phyloP scores from a whole-genome alignment of 2,797 vertebrate species.

The Typhlichthys eigenmanni region DNA sequence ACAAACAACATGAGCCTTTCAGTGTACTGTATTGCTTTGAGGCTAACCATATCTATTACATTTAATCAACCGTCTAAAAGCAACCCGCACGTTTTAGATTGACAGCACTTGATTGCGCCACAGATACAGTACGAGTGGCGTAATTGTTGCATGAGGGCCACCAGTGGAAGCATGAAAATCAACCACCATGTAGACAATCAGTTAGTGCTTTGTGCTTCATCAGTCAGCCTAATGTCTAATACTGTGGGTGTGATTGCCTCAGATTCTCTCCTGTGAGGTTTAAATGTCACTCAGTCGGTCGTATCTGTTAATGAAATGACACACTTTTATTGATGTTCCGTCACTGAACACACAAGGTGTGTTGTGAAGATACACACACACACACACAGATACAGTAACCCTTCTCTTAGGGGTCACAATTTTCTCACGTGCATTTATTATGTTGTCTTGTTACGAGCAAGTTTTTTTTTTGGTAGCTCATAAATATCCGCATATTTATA shows the following conservation, averaged over 20 bases:
- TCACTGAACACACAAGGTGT: background rate
- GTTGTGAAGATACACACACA: background rate
- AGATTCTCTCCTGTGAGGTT: background rate
- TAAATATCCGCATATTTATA: background rate
- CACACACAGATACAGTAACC: background rate
- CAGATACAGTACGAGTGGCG: background rate
- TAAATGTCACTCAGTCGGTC: conserved; percentile 14
- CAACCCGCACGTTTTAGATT: background rate
- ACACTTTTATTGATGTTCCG: background rate
- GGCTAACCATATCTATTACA: background rate
- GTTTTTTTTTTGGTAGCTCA: background rate
- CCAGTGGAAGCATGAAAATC: conserved; percentile 11
- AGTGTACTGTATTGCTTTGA: background rate
- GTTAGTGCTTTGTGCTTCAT: conserved; percentile 8
- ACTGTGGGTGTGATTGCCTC: background rate
- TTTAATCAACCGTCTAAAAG: background rate
- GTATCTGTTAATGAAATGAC: conserved; percentile 2
- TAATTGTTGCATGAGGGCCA: background rate
- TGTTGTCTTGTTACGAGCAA: background rate
- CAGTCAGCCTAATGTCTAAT: conserved; percentile 6
- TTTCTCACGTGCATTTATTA: background rate
- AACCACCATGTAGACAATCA: conserved; percentile 3
- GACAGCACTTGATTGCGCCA: background rate
- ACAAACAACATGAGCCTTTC: background rate
- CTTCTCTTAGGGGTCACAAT: background rate